Evolutionary conservation across 2,888 invertebrate genomes (phyloP).

Genomic region (Epistrophe grossulariae): DNA sequence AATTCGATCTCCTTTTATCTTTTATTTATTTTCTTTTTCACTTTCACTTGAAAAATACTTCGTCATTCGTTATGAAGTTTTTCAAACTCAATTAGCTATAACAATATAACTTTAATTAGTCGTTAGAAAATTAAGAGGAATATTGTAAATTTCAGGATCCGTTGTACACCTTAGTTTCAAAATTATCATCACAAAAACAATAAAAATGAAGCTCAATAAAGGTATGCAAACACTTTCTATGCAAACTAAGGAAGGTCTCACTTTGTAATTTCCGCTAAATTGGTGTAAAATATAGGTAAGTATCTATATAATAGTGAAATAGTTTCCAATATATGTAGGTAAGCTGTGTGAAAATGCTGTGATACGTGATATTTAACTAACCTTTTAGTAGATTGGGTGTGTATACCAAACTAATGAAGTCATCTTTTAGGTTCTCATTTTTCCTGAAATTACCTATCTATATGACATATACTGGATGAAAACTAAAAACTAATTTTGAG

Average conservation of each 20-base stretch:
- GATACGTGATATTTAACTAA: constrained; percentile 4
- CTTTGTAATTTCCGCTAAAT: constrained; percentile 46
- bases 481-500: constrained; percentile 10
- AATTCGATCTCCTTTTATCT: background rate
- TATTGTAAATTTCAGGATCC: background rate
- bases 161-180: constrained; percentile 5
- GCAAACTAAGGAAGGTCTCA: constrained; percentile 25
- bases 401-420: constrained; percentile 56
- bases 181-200: background rate
- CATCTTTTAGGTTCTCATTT: constrained; percentile 33
- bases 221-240: constrained; percentile 21
- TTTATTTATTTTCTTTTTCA: background rate
- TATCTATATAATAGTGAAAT: background rate
- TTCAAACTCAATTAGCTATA: constrained; percentile 11
- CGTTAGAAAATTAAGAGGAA: background rate
- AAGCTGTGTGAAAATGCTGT: background rate
- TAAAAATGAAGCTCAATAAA: background rate
- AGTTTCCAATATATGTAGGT: background rate
- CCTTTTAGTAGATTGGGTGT: constrained; percentile 9
- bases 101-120: constrained; percentile 17
- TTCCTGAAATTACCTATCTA: background rate
- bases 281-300: constrained; percentile 21
- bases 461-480: background rate
- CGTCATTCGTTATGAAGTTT: background rate
- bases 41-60: background rate